These are phyloP conservation scores for Antechinus flavipes DNA, from an alignment of 2,113 vertebrate species.

Conservation along the genomic window DNA sequence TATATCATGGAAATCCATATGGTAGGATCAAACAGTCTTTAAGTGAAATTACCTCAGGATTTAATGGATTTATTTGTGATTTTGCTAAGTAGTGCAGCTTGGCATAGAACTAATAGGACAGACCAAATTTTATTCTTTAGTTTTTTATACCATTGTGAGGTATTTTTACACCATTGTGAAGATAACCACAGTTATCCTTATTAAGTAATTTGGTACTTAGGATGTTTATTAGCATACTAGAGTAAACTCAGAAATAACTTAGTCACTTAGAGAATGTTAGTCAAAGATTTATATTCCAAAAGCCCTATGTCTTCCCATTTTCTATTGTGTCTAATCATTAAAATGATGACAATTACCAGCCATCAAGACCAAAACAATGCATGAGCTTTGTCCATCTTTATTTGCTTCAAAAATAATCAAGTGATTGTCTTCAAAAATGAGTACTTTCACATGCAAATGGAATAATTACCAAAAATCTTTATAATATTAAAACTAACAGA, in stretches of 20 bases:
- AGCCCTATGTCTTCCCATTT: not conserved
- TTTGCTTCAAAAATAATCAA: not conserved
- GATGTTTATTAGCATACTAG: not conserved
- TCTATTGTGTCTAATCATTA: not conserved
- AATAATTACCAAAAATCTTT: slow-evolving; percentile 39
- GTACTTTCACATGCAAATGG: slow-evolving; percentile 55
- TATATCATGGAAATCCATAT: no score
- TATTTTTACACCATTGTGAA: no score
- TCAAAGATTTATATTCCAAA: not conserved
- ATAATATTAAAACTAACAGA: not conserved
- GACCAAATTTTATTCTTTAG: no score
- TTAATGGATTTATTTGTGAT: no score
- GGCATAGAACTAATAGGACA: no score
- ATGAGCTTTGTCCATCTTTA: not conserved
- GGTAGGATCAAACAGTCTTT: no score
- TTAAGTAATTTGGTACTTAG: not conserved
- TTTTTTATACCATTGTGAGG: no score
- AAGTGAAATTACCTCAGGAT: no score
- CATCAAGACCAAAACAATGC: not conserved
- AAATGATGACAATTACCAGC: not conserved
- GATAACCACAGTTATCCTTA: not conserved
- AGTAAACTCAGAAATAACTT: not conserved
- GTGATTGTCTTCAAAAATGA: slow-evolving; percentile 33
- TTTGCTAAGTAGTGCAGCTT: no score
- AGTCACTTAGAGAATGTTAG: not conserved